Conservation (phyloP, 2,797 vertebrate genomes). For the Rhabdomys pumilio region DNA sequence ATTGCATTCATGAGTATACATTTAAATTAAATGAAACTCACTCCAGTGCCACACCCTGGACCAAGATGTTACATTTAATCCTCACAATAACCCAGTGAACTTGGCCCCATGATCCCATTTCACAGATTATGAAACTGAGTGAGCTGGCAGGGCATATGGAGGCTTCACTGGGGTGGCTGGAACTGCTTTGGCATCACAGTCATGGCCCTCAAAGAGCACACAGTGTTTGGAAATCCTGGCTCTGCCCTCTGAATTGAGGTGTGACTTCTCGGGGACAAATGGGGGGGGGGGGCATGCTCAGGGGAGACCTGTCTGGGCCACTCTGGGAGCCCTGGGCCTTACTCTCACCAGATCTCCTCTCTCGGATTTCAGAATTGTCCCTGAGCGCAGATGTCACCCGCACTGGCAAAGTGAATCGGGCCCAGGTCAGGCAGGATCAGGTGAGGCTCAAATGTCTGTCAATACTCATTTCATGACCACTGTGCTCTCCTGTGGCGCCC, state of each 20-base stretch:
- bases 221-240: not conserved
- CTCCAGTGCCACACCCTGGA: not conserved
- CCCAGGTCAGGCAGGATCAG: slow-evolving; percentile 88
- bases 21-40: not conserved
- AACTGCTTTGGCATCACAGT: not conserved
- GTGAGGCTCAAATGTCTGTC: not conserved
- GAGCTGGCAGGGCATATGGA: not conserved
- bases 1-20: not conserved
- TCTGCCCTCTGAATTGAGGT: not conserved
- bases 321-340: not conserved
- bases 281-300: too few species aligned
- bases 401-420: slow-evolving; percentile 90
- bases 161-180: not conserved
- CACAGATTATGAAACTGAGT: slow-evolving; percentile 9
- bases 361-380: slow-evolving; percentile 92
- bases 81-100: not conserved
- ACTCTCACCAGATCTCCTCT: not conserved
- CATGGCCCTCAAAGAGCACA: accelerated
- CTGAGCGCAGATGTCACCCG: slow-evolving; percentile 94
- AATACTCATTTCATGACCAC: accelerated
- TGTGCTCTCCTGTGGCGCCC: not conserved
- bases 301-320: not conserved
- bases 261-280: not conserved
- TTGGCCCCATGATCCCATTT: not conserved
- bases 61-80: not conserved